phyloP scores from a whole-genome alignment of 2,113 vertebrate genomes.

The Protobothrops mucrosquamatus region DNA sequence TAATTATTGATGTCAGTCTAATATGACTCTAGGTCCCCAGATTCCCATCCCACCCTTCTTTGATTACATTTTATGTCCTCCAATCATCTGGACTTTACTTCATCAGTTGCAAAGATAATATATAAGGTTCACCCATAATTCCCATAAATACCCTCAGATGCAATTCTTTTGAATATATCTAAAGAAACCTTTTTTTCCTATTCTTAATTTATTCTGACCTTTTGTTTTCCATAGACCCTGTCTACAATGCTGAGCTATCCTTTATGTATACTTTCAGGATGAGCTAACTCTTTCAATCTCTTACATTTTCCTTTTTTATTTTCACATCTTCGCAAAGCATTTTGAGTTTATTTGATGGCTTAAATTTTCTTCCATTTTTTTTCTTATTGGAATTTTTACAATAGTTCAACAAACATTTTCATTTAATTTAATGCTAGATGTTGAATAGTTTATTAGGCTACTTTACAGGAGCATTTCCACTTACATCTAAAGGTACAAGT shows the following conservation, averaged over 20 bases:
- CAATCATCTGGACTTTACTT: neutral
- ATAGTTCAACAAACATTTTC: neutral
- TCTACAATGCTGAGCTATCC: neutral
- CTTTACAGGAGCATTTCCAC: neutral
- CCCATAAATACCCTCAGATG: neutral
- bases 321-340: neutral
- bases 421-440: neutral
- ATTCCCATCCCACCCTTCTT: neutral
- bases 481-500: neutral
- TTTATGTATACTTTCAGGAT: neutral
- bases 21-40: neutral
- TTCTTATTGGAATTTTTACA: neutral
- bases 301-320: neutral
- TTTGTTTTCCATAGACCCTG: neutral
- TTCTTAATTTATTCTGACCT: neutral
- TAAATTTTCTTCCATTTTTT: neutral
- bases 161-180: neutral
- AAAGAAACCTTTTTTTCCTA: neutral
- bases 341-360: neutral
- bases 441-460: neutral
- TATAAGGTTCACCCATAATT: neutral
- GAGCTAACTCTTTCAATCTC: neutral
- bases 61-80: neutral
- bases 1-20: neutral
- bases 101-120: neutral